Conservation (phyloP, 2,113 vertebrate species). For the Macroglossus sobrinus region DNA sequence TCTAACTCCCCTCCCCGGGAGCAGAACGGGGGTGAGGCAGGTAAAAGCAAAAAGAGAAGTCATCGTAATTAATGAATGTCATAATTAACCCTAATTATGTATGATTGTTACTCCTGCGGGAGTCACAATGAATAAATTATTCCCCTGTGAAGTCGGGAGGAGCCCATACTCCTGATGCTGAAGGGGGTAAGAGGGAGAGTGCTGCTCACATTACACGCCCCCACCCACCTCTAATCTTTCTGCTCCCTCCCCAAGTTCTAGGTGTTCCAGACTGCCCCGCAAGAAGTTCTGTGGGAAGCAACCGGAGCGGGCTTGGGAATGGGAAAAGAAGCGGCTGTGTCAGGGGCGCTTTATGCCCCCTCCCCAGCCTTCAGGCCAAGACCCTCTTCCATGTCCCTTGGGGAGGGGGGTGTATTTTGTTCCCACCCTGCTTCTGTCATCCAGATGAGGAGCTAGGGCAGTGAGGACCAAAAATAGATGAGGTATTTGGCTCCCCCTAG, state of each 20-base stretch:
- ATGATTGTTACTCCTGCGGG: slow-evolving; percentile 67
- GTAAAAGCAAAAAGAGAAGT: slow-evolving; percentile 42
- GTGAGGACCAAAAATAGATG: neutral
- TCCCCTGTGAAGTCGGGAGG: slow-evolving; percentile 52
- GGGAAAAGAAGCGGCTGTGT: neutral
- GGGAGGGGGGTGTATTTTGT: neutral
- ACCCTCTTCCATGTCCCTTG: neutral
- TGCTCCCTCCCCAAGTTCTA: slow-evolving; percentile 33
- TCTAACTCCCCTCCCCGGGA: neutral
- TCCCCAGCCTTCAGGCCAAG: neutral
- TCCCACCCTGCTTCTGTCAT: neutral
- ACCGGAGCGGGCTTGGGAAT: neutral
- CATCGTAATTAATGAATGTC: slow-evolving; percentile 73
- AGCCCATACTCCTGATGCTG: slow-evolving; percentile 12
- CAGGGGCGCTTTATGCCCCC: neutral
- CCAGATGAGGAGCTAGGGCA: neutral
- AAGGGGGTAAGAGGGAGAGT: neutral
- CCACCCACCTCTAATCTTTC: neutral
- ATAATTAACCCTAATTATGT: slow-evolving; percentile 74
- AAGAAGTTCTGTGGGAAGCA: slow-evolving; percentile 34
- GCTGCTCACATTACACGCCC: neutral
- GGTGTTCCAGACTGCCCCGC: neutral
- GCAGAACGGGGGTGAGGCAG: neutral
- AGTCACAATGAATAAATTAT: slow-evolving; percentile 74
- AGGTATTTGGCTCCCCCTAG: neutral